Evolutionary conservation across 1,140 invertebrate genomes (phyloP).

Genomic region (Tetramorium alpestre): DNA sequence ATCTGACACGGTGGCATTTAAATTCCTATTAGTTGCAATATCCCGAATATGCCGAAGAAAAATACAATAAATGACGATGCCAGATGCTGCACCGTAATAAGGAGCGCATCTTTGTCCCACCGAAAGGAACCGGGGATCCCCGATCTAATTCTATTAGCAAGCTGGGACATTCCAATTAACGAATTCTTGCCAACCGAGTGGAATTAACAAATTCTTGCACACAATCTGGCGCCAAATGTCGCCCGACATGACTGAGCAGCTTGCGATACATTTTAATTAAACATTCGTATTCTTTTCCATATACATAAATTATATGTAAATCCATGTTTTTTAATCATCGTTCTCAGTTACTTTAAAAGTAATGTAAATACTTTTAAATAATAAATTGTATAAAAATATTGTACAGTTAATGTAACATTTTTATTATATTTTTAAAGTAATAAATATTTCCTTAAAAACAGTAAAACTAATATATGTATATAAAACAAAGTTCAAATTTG

Average conservation of each 20-base stretch:
- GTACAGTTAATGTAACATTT: neutral
- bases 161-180: conserved; percentile 65
- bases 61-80: conserved; percentile 69
- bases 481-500: neutral
- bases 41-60: neutral
- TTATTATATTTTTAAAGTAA: neutral
- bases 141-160: conserved; percentile 44
- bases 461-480: neutral
- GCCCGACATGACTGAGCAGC: neutral
- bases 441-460: neutral
- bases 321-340: neutral
- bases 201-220: conserved; percentile 46
- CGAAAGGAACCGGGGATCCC: neutral
- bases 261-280: conserved; percentile 48
- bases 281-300: neutral
- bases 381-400: neutral
- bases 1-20: conserved; percentile 43
- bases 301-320: neutral
- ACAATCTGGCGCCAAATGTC: conserved; percentile 32
- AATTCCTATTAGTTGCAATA: conserved; percentile 66
- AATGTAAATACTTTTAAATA: neutral
- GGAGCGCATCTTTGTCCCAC: conserved; percentile 45
- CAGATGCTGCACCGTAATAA: conserved; percentile 74
- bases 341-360: neutral
- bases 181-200: conserved; percentile 60